Base-by-base conservation (phyloP, 2,888 invertebrate genomes). In the Conistra vaccinii region DNA sequence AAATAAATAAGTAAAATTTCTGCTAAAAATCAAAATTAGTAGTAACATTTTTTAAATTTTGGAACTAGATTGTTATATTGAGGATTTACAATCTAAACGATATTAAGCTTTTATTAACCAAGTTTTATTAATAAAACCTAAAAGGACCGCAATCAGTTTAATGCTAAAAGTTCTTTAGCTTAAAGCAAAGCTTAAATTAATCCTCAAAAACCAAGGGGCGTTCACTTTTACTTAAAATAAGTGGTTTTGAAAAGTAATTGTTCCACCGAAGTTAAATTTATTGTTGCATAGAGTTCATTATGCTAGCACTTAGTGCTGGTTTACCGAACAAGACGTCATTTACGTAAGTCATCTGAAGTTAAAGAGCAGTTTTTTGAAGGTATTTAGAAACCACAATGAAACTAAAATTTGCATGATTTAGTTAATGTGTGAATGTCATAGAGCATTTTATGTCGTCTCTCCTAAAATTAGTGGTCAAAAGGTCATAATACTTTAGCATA, bases 171-270 rank as follows among this genome's bases (percentile, higher is more conserved):
- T 23, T 42, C 29, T 53, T 51, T 51, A 39, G 14, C 35, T 71
- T 62, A 48, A 63, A 71, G 17, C 14, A 58, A 69, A 58, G 39
- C 51, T 71, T 62, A 60, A 71, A 73, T 83, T 57, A 69, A 83
- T 71, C 42, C 39, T 17, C 2, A 68, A 62, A 70, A 68, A 63
- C 68, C 51, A 62, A 73, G 55, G 17, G 26, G 57, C 32, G n/a
- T 32, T 51, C 65, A n/a, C 69, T 55, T 70, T 73, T 42, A 81
- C 6, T 85, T 85, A 14, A 61, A 74, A 72, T 76, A 63, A 83
- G 45, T 83, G 84, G 73, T 79, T 79, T 69, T n/a, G 20, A 65
- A 71, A 76, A 79, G 72, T 73, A 73, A 83, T 85, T 74, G 39
- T 76, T 68, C 10, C 5, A 45, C 35, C 26, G 17, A 74, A 60